Percentiles rank a stretch among this genome's conserved stretches.
These are phyloP conservation scores for Oryzias woworae DNA, from an alignment of 2,113 vertebrate genomes.

Conservation along the genomic window DNA sequence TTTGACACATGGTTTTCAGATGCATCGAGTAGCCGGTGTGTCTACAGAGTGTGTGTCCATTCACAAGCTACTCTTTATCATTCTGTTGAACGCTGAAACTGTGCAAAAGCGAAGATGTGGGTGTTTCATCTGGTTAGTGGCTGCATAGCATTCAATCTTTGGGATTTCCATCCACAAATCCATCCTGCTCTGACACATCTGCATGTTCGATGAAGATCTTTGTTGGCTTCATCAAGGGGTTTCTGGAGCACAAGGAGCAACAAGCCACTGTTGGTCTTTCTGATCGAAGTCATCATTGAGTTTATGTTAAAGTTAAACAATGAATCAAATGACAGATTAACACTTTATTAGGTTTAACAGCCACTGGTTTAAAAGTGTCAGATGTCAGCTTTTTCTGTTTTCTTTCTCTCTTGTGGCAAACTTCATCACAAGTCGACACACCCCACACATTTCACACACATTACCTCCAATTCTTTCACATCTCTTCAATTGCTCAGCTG, in stretches of 20 bases:
- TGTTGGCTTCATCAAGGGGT: background rate
- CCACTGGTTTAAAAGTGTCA: background rate
- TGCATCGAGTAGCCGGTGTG: background rate
- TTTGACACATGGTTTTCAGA: background rate
- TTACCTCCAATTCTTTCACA: conserved; percentile 28
- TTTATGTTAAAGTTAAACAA: too few species aligned
- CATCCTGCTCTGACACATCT: background rate
- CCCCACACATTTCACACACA: conserved; percentile 38
- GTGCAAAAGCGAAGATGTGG: too few species aligned
- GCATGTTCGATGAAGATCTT: background rate
- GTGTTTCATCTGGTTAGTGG: too few species aligned
- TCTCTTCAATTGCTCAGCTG: conserved; percentile 34
- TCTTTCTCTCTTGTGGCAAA: conserved; percentile 35
- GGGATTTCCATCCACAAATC: background rate
- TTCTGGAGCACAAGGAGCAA: background rate
- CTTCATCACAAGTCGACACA: conserved; percentile 16
- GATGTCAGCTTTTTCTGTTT: background rate
- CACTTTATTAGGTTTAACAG: background rate
- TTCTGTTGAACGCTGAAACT: background rate
- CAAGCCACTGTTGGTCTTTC: background rate
- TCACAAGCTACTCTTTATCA: background rate
- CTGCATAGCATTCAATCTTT: background rate
- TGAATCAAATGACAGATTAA: too few species aligned
- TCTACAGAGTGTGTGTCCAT: background rate
- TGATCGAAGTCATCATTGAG: too few species aligned